Evolutionary conservation across 2,797 vertebrate genomes (phyloP), one percentile per base, ranked within the genome.

Genomic region (Agapornis canus): DNA sequence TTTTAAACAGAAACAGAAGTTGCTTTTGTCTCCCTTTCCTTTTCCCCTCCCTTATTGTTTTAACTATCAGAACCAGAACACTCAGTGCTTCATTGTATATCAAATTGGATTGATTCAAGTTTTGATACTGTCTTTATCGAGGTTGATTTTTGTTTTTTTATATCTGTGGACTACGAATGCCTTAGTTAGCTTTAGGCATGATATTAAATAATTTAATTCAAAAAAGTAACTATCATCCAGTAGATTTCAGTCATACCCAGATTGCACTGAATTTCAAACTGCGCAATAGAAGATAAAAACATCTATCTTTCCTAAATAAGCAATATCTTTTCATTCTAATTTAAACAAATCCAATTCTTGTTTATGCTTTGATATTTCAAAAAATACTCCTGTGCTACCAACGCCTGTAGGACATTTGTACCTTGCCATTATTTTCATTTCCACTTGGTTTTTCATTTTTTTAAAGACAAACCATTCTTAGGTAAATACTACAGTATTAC

Each of bases 241-340:
- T 83, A 96, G 51, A 63, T 89, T 92, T 97, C 88, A 95, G 77
- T 82, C 57, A 65, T 77, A 80, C 89, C n/a, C 79, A 96, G 19
- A 71, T 68, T 91, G 64, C 80, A 91, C 20, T 56, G 66, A 79
- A 91, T 85, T 97, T 89, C 80, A 91, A 80, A 76, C 4, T 79
- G 61, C 89, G 89, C 96, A 25, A 19, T 87, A 49, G 31, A 63
- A 60, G 45, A 54, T 37, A 82, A 89, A 77, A 68, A 47, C 15
- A 23, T 13, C 9, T 6, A 2, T 31, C 71, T 73, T 94, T 83
- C n/a, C 42, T 47, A 59, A 91, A 64, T 9, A 70, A 61, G 4
- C 2, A 29, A 59, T 60, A 25, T 1, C 1, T 60, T 60, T 73
- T 49, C 14, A 82, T 71, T 61, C 16, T 47, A 42, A 66, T 92